These are phyloP conservation scores for Saguinus oedipus DNA, from an alignment of 2,797 vertebrate species.

Conservation along the genomic window DNA sequence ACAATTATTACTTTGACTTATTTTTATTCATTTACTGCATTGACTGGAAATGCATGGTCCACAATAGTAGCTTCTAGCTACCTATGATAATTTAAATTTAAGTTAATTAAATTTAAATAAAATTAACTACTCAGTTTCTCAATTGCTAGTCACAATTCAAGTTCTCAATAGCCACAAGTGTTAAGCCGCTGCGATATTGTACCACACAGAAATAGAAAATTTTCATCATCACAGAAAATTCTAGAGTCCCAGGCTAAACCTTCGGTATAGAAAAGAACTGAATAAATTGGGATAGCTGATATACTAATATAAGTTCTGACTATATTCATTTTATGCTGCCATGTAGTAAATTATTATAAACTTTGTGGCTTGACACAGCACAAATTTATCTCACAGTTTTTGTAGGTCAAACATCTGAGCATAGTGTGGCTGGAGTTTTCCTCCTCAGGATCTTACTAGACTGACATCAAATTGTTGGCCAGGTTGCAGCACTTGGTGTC, in stretches of 20 bases:
- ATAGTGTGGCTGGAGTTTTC: neutral
- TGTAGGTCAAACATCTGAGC: neutral
- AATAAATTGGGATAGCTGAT: neutral
- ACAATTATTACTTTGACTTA: neutral
- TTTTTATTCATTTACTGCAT: neutral
- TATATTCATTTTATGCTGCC: neutral
- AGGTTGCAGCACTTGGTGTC: neutral
- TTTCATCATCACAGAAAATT: neutral
- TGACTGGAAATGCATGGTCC: neutral
- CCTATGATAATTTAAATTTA: neutral
- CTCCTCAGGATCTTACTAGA: neutral
- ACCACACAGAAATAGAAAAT: neutral
- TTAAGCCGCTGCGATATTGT: neutral
- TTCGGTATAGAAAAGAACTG: neutral
- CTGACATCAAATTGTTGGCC: neutral
- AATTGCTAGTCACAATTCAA: neutral
- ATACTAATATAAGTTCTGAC: neutral
- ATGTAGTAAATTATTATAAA: neutral
- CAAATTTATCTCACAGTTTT: neutral
- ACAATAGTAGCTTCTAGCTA: neutral
- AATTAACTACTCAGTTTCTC: neutral
- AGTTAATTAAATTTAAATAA: conserved; percentile 9
- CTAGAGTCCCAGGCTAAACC: neutral
- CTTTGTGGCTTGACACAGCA: neutral
- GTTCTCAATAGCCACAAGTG: neutral